Conservation (phyloP, 2,113 vertebrate species). For the Martes martes region DNA sequence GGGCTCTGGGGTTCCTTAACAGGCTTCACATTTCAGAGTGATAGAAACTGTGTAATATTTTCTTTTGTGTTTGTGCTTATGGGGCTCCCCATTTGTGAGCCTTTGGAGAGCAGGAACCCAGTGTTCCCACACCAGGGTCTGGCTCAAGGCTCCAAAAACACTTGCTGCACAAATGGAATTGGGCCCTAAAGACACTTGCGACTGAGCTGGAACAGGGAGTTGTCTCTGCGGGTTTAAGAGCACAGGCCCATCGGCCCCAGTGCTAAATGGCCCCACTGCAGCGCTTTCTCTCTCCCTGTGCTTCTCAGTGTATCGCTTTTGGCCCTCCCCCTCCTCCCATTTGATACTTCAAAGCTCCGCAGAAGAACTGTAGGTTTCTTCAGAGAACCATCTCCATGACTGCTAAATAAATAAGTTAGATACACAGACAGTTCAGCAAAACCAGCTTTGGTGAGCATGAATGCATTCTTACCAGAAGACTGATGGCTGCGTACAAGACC, state of each 20-base stretch:
- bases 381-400: conserved; percentile 4
- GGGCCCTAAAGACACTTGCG: not conserved
- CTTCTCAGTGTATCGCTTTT: not conserved
- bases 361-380: not conserved
- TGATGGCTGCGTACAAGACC: not conserved
- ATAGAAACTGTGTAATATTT: not conserved
- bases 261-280: not conserved
- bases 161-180: not conserved
- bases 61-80: not conserved
- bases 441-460: not conserved
- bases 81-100: not conserved
- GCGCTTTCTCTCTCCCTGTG: not conserved
- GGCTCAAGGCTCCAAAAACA: not conserved
- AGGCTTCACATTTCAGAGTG: not conserved
- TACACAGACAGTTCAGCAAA: not conserved
- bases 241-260: not conserved
- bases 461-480: not conserved
- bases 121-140: not conserved
- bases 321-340: not conserved
- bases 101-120: not conserved
- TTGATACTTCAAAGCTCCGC: not conserved
- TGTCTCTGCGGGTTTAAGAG: not conserved
- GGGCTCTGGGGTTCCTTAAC: not conserved
- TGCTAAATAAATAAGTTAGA: not conserved
- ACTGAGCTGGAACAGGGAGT: not conserved